A percentile compares a stretch with the other conserved stretches of the same genome.
These are phyloP conservation scores for Dolichoris vasculosae DNA, from an alignment of 1,140 invertebrate species.

Conservation along the genomic window DNA sequence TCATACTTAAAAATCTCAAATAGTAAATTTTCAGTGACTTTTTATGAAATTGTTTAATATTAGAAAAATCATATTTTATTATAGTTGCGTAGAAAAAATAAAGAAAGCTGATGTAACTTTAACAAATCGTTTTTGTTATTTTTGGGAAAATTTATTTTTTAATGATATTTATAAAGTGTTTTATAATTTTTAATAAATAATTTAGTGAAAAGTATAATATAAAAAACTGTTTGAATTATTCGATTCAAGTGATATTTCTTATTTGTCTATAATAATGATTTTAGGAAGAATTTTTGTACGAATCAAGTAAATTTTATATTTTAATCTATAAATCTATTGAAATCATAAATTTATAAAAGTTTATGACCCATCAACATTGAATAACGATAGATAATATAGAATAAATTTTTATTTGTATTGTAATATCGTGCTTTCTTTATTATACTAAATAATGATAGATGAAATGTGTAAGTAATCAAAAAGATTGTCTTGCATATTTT, in stretches of 20 bases:
- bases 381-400: neutral
- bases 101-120: neutral
- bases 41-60: neutral
- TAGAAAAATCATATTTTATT: neutral
- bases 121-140: neutral
- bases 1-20: neutral
- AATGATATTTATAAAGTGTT: neutral
- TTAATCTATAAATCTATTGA: neutral
- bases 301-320: neutral
- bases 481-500: neutral
- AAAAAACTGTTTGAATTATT: neutral
- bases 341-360: neutral
- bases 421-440: neutral
- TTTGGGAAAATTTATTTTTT: neutral
- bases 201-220: neutral
- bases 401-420: no score
- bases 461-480: neutral
- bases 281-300: no score
- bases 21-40: neutral
- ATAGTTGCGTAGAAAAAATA: neutral
- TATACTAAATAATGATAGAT: neutral
- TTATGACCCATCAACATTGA: neutral
- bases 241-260: no score
- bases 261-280: no score
- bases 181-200: neutral